These are phyloP conservation scores for Leptinotarsa undecemlineata DNA, from an alignment of 1,140 invertebrate genomes.

Conservation along the genomic window DNA sequence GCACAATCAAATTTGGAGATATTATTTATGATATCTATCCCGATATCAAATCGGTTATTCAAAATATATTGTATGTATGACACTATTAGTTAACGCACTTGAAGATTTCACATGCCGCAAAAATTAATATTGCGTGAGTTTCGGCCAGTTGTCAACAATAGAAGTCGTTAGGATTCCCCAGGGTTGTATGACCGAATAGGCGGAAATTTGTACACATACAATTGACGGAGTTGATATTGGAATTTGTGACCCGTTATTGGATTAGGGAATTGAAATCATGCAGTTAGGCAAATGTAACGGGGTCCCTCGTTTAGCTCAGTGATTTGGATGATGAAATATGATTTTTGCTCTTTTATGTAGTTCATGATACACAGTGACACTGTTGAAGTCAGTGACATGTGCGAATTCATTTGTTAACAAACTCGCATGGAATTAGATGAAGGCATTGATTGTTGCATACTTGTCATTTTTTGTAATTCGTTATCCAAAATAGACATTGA, in stretches of 20 bases:
- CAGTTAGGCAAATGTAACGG: background rate
- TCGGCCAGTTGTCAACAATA: constrained; percentile 26
- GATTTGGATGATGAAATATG: background rate
- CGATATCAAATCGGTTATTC: constrained; percentile 14
- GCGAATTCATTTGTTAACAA: too few species aligned
- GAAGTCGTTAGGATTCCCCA: constrained; percentile 21
- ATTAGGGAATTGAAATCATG: background rate
- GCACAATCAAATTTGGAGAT: background rate
- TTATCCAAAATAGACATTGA: too few species aligned
- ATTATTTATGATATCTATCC: constrained; percentile 28
- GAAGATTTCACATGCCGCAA: constrained; percentile 28
- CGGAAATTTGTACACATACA: constrained; percentile 14
- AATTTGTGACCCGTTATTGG: constrained; percentile 6
- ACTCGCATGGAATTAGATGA: too few species aligned
- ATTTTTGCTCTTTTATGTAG: background rate
- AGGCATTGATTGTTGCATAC: too few species aligned
- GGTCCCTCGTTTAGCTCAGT: background rate
- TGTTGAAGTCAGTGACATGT: too few species aligned
- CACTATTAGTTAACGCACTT: constrained; percentile 23
- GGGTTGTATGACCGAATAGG: background rate
- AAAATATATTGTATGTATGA: constrained; percentile 25
- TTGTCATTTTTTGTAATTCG: too few species aligned
- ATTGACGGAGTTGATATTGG: constrained; percentile 6
- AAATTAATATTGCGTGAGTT: constrained; percentile 28
- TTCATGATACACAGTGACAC: background rate